These are phyloP conservation scores for Ictalurus punctatus DNA, from an alignment of 2,113 vertebrate species.

Conservation along the genomic window DNA sequence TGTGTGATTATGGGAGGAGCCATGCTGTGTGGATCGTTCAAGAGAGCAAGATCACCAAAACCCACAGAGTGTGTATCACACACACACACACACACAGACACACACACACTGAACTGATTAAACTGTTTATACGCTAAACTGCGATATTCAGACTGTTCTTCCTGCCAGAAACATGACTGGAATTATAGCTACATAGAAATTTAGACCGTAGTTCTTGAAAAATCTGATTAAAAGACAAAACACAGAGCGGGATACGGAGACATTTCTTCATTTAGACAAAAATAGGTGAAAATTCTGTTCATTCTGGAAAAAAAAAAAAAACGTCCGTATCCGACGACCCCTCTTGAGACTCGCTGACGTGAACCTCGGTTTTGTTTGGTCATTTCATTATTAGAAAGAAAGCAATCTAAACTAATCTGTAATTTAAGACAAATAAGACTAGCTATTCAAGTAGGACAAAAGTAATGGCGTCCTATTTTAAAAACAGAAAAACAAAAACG, in stretches of 20 bases:
- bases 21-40: conserved; percentile 78
- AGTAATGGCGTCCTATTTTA: not conserved
- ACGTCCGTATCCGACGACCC: no score
- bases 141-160: not conserved
- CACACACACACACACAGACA: conserved; percentile 7
- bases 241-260: not conserved
- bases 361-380: not conserved
- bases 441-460: not conserved
- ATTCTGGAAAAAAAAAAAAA: no score
- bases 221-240: no score
- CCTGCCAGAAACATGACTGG: not conserved
- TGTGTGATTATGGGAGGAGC: conserved; percentile 78
- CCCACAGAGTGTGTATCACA: conserved; percentile 53
- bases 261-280: not conserved
- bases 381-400: not conserved
- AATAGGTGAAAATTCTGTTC: no score
- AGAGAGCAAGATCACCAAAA: not conserved
- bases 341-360: not conserved
- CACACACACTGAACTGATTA: not conserved
- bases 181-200: not conserved
- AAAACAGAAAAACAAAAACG: not conserved
- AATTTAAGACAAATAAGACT: not conserved
- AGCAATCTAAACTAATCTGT: not conserved
- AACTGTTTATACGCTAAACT: not conserved
- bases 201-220: no score